phyloP scores from a whole-genome alignment of 1,140 invertebrate genomes.

The Halictus rubicundus region DNA sequence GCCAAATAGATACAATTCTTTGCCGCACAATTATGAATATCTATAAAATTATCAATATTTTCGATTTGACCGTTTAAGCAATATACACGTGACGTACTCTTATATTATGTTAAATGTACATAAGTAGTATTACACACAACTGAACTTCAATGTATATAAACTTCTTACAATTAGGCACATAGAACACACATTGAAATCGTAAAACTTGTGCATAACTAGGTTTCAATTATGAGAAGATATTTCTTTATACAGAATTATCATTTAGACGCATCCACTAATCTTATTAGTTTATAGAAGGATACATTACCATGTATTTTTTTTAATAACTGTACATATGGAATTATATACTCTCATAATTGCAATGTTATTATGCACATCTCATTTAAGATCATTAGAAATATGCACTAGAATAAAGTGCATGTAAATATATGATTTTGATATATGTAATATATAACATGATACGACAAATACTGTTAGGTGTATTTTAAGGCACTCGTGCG shows the following conservation, averaged over 20 bases:
- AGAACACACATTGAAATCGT: conserved; percentile 65
- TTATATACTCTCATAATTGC: conserved; percentile 47
- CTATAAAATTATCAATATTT: conserved; percentile 43
- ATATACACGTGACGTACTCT: conserved; percentile 55
- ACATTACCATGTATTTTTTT: conserved; percentile 13
- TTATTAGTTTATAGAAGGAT: conserved; percentile 41
- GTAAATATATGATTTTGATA: conserved; percentile 45
- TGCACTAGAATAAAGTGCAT: conserved; percentile 44
- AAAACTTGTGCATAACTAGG: conserved; percentile 56
- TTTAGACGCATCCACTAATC: not conserved
- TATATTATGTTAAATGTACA: conserved; percentile 47
- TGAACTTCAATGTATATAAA: conserved; percentile 46
- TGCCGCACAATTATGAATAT: conserved; percentile 38
- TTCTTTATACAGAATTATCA: conserved; percentile 19
- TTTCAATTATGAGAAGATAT: conserved; percentile 53
- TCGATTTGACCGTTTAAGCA: conserved; percentile 36
- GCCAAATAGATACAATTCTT: conserved; percentile 30
- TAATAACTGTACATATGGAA: conserved; percentile 14
- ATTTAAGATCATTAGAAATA: conserved; percentile 56
- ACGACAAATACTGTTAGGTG: conserved; percentile 72
- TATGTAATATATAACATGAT: conserved; percentile 56
- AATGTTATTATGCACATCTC: conserved; percentile 49
- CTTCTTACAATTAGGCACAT: conserved; percentile 69
- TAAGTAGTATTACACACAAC: conserved; percentile 46
- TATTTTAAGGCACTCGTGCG: conserved; percentile 74